Percentiles rank a stretch among this genome's conserved stretches.
phyloP scores from a whole-genome alignment of 2,888 invertebrate genomes.

The Dasypogon diadema region DNA sequence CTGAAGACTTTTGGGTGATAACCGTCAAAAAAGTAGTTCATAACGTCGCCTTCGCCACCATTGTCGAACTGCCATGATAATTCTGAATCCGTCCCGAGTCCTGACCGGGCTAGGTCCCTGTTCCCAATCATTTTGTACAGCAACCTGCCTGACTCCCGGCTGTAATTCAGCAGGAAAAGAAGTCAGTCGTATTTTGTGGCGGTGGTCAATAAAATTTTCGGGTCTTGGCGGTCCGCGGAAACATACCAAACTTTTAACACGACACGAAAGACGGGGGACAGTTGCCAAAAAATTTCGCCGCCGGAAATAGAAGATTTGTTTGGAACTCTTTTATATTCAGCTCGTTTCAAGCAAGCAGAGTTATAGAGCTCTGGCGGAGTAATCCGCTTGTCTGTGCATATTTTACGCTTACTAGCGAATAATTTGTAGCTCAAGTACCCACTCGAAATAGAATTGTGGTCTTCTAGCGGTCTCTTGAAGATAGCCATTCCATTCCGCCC shows the following conservation, averaged over 20 bases:
- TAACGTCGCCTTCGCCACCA: constrained; percentile 26
- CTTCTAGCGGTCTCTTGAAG: constrained; percentile 5
- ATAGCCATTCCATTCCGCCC: not conserved
- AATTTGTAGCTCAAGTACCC: constrained; percentile 37
- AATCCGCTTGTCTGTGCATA: constrained; percentile 38
- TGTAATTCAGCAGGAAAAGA: constrained; percentile 29
- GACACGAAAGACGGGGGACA: constrained; percentile 24
- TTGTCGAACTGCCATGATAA: constrained; percentile 43
- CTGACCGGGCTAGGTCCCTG: not conserved
- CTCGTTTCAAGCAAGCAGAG: not conserved
- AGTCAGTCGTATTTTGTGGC: constrained; percentile 23
- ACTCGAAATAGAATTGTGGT: constrained; percentile 3
- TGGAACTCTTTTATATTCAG: constrained; percentile 58
- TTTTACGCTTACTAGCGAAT: constrained; percentile 42
- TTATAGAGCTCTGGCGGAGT: not conserved
- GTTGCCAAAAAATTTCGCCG: constrained; percentile 60
- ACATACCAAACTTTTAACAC: not conserved
- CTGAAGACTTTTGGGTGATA: constrained; percentile 4
- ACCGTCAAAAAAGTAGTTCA: constrained; percentile 32
- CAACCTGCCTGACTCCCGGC: constrained; percentile 43
- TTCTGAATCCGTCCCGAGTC: constrained; percentile 2
- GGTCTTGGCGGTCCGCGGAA: constrained; percentile 14
- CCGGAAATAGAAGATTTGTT: constrained; percentile 68
- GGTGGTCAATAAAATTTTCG: constrained; percentile 41
- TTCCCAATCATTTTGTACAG: not conserved